Conservation (phyloP, 1,140 invertebrate species). For the Ylistrum balloti region DNA sequence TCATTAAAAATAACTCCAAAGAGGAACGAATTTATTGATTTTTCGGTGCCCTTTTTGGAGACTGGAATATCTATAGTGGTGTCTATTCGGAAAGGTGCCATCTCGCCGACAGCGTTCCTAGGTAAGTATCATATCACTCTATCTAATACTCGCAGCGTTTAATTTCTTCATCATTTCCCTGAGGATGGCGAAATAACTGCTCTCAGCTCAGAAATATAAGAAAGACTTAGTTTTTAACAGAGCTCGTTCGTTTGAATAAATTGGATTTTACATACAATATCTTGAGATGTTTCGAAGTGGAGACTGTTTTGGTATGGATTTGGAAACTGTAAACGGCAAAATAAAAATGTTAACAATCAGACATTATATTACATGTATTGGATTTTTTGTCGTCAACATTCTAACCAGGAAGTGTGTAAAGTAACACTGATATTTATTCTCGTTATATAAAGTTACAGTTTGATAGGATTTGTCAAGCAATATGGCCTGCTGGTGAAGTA, state of each 20-base stretch:
- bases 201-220: slow-evolving; percentile 14
- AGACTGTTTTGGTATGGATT: neutral
- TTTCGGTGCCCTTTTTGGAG: slow-evolving; percentile 98
- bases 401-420: too few relatives aligned
- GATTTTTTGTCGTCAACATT: too few relatives aligned
- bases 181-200: neutral
- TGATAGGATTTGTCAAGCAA: too few relatives aligned
- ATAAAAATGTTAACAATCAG: neutral
- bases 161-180: neutral
- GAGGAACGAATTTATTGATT: slow-evolving; percentile 93
- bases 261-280: neutral
- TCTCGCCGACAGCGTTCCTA: slow-evolving; percentile 99
- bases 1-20: slow-evolving; percentile 99
- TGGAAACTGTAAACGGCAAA: neutral
- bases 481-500: too few relatives aligned
- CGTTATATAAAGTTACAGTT: too few relatives aligned
- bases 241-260: neutral
- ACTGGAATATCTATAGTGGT: slow-evolving; percentile 99
- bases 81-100: slow-evolving; percentile 97
- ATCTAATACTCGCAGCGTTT: neutral
- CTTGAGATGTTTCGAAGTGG: neutral
- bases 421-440: too few relatives aligned
- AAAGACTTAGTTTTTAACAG: neutral
- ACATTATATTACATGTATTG: too few relatives aligned
- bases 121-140: slow-evolving; percentile 83